Conservation (phyloP, 2,797 vertebrate species). For the Erethizon dorsatum region DNA sequence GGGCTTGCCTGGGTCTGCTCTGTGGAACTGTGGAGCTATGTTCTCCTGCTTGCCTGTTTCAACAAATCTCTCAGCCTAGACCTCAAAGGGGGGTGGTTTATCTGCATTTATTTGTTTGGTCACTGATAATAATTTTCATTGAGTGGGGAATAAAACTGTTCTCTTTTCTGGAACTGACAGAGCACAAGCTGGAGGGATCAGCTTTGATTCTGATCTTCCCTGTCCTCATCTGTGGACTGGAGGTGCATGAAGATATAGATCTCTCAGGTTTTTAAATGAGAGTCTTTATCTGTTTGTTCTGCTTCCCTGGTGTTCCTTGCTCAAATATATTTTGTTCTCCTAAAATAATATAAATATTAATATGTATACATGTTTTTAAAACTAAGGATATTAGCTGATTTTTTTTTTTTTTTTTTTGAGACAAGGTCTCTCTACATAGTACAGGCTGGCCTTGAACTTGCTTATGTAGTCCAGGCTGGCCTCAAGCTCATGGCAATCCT, state of each 20-base stretch:
- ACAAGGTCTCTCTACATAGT: background rate
- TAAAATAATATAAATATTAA: slow-evolving; percentile 17
- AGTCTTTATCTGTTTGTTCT: slow-evolving; percentile 18
- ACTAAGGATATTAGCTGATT: background rate
- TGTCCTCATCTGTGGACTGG: background rate
- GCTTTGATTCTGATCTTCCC: background rate
- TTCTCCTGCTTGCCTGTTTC: background rate
- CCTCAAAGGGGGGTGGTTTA: background rate
- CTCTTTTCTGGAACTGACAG: background rate
- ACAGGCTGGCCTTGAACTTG: background rate
- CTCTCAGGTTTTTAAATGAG: slow-evolving; percentile 9
- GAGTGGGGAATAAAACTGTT: background rate
- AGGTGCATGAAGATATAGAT: background rate
- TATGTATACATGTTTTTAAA: background rate
- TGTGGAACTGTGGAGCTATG: background rate
- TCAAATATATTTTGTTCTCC: slow-evolving; percentile 1
- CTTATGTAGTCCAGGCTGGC: background rate
- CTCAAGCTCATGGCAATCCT: background rate
- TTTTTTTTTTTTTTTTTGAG: slow-evolving; percentile 17
- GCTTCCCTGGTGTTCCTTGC: slow-evolving; percentile 5
- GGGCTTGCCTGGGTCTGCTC: background rate
- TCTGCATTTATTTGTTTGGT: background rate
- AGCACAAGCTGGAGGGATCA: background rate
- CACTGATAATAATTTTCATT: background rate
- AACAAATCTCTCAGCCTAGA: background rate